A percentile compares a stretch with the other conserved stretches of the same genome.
These are phyloP conservation scores for Pyrrhia umbra DNA, from an alignment of 2,888 invertebrate species.

Conservation along the genomic window DNA sequence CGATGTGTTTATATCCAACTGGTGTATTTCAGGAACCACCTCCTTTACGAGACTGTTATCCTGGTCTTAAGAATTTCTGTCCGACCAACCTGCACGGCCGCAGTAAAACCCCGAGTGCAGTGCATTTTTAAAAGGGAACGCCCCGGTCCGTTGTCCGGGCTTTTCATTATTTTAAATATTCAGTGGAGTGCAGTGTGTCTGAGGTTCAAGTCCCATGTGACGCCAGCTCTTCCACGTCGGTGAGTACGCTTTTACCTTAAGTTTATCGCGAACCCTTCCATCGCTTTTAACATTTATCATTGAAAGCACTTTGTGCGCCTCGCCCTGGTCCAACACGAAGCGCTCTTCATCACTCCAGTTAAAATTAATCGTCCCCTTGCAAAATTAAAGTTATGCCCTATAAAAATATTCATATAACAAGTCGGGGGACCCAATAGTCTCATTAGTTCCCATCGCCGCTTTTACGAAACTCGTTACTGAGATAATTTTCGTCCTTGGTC, in stretches of 20 bases:
- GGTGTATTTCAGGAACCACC: constrained; percentile 75
- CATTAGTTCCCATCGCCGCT: constrained; percentile 87
- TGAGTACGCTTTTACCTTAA: constrained; percentile 77
- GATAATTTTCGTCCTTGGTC: constrained; percentile 88
- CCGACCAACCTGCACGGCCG: constrained; percentile 87
- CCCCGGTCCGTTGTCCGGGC: constrained; percentile 80
- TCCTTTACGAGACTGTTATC: constrained; percentile 84
- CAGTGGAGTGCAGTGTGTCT: constrained; percentile 85
- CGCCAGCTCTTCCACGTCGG: constrained; percentile 70
- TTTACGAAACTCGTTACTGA: constrained; percentile 86
- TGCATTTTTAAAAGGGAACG: constrained; percentile 89
- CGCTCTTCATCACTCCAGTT: constrained; percentile 72
- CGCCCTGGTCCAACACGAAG: constrained; percentile 48
- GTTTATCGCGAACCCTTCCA: constrained; percentile 67
- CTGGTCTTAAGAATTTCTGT: constrained; percentile 80
- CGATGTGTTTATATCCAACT: constrained; percentile 75
- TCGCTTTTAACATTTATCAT: constrained; percentile 72
- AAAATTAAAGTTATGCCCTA: constrained; percentile 85
- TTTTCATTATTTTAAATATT: constrained; percentile 90
- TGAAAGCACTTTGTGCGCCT: constrained; percentile 67
- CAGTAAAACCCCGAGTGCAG: constrained; percentile 87
- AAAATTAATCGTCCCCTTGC: constrained; percentile 82
- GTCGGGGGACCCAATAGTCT: constrained; percentile 83
- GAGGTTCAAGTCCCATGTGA: constrained; percentile 72
- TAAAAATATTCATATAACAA: constrained; percentile 86